Evolutionary conservation across 2,113 vertebrate genomes (phyloP).

Genomic region (Seriola dumerili): DNA sequence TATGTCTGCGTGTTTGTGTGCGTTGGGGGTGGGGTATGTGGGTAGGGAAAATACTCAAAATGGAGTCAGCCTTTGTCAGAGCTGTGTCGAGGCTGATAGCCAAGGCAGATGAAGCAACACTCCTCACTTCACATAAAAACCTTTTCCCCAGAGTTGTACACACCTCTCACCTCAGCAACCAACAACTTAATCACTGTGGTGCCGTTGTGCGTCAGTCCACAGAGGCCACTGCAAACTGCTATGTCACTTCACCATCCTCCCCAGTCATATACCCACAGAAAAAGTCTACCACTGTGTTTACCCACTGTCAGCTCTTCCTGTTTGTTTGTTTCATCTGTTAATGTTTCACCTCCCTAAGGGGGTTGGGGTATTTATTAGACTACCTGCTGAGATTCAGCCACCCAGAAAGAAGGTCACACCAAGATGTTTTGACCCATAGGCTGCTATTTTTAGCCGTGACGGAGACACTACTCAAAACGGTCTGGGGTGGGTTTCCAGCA

Average conservation of each 20-base stretch:
- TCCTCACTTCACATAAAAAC: constrained; percentile 13
- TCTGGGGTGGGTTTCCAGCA: constrained; percentile 8
- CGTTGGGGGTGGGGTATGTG: constrained; percentile 58
- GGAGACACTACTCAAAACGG: constrained; percentile 9
- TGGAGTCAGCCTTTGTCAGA: constrained; percentile 60
- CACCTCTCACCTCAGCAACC: constrained; percentile 59
- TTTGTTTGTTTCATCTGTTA: constrained; percentile 39
- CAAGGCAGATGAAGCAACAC: constrained; percentile 32
- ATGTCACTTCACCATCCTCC: constrained; percentile 33
- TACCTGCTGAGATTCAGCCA: constrained; percentile 35
- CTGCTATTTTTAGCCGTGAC: constrained; percentile 30
- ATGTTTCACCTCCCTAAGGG: constrained; percentile 35
- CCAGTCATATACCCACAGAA: background rate
- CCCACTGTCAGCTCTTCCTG: constrained; percentile 5
- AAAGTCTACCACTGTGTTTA: constrained; percentile 7
- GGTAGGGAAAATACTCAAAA: constrained; percentile 75
- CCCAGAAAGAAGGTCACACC: constrained; percentile 37
- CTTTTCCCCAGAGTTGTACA: constrained; percentile 44
- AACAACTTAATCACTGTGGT: constrained; percentile 65
- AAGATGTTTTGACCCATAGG: constrained; percentile 45
- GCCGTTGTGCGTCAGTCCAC: constrained; percentile 52
- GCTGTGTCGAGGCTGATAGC: constrained; percentile 24
- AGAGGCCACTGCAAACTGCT: constrained; percentile 46
- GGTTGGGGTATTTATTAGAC: constrained; percentile 46
- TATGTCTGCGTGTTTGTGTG: constrained; percentile 58